Percentiles rank a stretch among this genome's conserved stretches.
Conservation (phyloP, 2,113 vertebrate species). For the Myiagra hebetior region DNA sequence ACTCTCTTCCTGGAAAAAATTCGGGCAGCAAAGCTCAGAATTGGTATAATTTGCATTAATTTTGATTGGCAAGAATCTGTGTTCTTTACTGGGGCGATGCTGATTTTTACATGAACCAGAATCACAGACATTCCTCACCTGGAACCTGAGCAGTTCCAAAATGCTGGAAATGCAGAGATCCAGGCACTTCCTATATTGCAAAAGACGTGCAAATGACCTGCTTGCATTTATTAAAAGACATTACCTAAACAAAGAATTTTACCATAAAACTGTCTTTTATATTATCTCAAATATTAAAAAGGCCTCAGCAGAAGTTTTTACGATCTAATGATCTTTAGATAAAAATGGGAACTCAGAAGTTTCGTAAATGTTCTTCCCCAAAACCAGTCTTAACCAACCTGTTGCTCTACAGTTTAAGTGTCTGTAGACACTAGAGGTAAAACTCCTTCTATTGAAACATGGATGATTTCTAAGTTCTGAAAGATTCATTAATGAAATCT, state of each 20-base stretch:
- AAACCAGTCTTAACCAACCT: background rate
- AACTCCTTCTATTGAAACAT: background rate
- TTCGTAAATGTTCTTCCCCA: background rate
- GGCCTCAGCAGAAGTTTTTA: background rate
- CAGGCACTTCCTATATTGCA: background rate
- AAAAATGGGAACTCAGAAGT: rapidly evolving
- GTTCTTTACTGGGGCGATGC: background rate
- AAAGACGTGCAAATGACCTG: background rate
- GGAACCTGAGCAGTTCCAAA: background rate
- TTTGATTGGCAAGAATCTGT: background rate
- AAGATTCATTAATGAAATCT: background rate
- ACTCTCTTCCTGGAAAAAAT: background rate
- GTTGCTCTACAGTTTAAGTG: background rate
- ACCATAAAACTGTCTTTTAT: background rate
- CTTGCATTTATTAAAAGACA: background rate
- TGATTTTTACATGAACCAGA: background rate
- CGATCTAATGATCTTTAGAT: background rate
- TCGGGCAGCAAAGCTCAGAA: background rate
- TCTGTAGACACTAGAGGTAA: background rate
- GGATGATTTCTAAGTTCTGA: background rate
- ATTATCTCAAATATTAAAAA: background rate
- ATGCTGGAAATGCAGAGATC: background rate
- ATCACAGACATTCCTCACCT: background rate
- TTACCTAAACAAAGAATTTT: background rate
- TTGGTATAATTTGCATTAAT: background rate